These are phyloP conservation scores for Acomys russatus DNA, from an alignment of 2,797 vertebrate species.

Conservation along the genomic window DNA sequence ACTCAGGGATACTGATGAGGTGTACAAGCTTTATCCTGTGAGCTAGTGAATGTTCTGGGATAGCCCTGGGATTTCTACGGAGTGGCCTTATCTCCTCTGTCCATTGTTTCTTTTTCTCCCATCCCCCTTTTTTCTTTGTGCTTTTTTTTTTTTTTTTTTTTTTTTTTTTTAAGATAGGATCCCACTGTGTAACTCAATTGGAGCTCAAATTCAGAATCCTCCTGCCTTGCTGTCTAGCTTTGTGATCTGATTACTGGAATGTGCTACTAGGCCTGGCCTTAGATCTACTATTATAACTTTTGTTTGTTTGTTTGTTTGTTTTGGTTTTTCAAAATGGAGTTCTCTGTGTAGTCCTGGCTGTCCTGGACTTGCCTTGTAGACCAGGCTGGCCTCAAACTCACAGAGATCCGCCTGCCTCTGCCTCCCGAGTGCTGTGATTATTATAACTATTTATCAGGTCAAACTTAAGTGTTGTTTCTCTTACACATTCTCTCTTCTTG, in stretches of 20 bases:
- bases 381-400: too few species aligned
- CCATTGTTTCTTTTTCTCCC: conserved; percentile 7
- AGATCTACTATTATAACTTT: background rate
- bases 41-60: conserved; percentile 63
- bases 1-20: conserved; percentile 63
- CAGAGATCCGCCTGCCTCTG: too few species aligned
- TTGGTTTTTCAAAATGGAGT: too few species aligned
- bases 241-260: background rate
- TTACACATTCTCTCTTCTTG: background rate
- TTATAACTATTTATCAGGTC: conserved; percentile 48
- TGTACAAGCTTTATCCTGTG: conserved; percentile 47
- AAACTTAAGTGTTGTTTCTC: conserved; percentile 28
- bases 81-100: conserved; percentile 12
- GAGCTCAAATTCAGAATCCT: background rate
- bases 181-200: background rate
- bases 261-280: background rate
- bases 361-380: too few species aligned
- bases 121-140: background rate
- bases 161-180: background rate
- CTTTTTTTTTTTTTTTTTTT: background rate
- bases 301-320: too few species aligned
- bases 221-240: too few species aligned
- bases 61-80: conserved; percentile 73
- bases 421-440: too few species aligned
- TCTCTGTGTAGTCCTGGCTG: too few species aligned